Evolutionary conservation across 92 coral and sea anemone genomes (phyloP), one percentile per base, ranked within the genome.

Genomic region (Heliopora coerulea): DNA sequence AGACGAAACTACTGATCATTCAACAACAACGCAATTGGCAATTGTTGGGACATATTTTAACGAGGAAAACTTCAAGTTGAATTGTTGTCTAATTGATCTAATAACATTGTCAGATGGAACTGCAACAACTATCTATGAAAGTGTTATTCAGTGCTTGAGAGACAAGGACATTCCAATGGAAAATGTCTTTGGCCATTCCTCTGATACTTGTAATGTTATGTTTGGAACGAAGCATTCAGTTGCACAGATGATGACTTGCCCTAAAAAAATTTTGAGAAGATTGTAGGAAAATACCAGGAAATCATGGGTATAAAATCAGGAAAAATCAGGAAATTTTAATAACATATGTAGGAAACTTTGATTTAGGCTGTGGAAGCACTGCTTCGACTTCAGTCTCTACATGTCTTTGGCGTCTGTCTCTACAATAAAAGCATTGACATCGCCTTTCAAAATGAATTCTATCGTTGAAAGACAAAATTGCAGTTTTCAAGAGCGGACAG

Each of bases 151-250:
- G 34, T 63, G 69, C 69, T 63, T 63, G 50, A 63, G 20, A 25
- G 69, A 63, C 48, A 63, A 63, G 49, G 15, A 28, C 15, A 63
- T 63, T 65, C 56, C 73, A 19, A 65, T 65, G 73, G 56, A 65
- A 65, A 65, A 65, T 44, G 73, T 65, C 18, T 40, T 65, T 65
- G 73, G 73, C 40, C 20, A n/a, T 65, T 65, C 56, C 7, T 24
- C 73, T 40, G 73, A 65, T 25, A 65, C 73, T 15, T 64, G 50
- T n/a, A 64, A 64, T 40, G 72, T 64, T 1, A 64, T 64, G 72
- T 64, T 64, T 27, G 72, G 49, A 29, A 37, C 18, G 54, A 37
- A 40, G 31, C 72, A 64, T 31, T 64, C 72, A 35, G 72, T 64
- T 11, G 72, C 72, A 2, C 72, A 35, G 32, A 19, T 37, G 72